A percentile compares a stretch with the other conserved stretches of the same genome.
Conservation (phyloP, 2,113 vertebrate genomes). For the Stictonetta naevosa region DNA sequence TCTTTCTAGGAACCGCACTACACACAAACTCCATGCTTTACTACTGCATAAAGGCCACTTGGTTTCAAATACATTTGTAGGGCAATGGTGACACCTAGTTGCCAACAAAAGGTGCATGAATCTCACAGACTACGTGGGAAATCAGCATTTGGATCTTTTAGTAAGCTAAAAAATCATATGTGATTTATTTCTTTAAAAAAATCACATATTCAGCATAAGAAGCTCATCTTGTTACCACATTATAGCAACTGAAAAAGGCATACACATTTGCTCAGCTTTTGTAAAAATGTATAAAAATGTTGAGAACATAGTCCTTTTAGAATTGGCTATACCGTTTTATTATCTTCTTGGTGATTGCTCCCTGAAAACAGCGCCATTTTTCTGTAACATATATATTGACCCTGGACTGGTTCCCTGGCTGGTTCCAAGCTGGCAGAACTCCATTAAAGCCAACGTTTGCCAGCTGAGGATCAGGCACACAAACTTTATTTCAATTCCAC, state of each 20-base stretch:
- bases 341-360: background rate
- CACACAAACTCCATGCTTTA: background rate
- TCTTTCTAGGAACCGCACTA: background rate
- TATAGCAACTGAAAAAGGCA: background rate
- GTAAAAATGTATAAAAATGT: background rate
- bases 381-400: background rate
- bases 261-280: background rate
- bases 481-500: conserved; percentile 34
- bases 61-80: background rate
- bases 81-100: conserved; percentile 66
- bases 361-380: background rate
- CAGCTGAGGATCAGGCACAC: conserved; percentile 35
- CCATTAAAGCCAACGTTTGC: background rate
- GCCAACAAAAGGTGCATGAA: background rate
- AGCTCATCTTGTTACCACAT: background rate
- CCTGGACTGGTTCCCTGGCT: background rate
- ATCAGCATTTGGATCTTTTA: background rate
- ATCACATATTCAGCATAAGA: background rate
- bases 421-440: background rate
- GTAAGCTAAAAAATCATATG: background rate
- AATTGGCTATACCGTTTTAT: background rate
- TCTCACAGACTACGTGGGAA: background rate
- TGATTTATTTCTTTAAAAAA: background rate
- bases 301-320: accelerated
- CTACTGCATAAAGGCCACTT: background rate